Conservation (phyloP, 2,113 vertebrate genomes). For the Ivindomyrus marchei region DNA sequence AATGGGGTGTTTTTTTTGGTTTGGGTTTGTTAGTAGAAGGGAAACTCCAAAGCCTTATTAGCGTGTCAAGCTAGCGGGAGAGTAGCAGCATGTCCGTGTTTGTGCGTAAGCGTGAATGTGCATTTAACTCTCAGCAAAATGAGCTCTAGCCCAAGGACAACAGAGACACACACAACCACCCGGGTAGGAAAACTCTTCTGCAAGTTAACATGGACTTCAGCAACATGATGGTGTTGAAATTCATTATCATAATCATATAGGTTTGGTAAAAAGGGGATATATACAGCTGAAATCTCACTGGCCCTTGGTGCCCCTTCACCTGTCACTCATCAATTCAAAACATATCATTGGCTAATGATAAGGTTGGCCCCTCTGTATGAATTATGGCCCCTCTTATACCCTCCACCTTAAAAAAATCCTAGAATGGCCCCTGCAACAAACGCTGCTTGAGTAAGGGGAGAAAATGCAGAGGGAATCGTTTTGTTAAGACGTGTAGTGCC, state of each 20-base stretch:
- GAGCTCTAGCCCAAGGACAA: not conserved
- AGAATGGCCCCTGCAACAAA: not conserved
- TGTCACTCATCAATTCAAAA: not conserved
- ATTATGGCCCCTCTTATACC: not conserved
- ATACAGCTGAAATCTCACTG: not conserved
- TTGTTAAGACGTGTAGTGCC: not conserved
- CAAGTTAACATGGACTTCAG: not conserved
- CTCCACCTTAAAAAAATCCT: not conserved
- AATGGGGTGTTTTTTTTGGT: constrained; percentile 3
- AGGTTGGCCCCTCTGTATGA: not conserved
- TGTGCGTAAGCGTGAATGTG: not conserved
- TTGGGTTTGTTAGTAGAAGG: constrained; percentile 28
- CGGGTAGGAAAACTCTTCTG: not conserved
- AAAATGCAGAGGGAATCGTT: not conserved
- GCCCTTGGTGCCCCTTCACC: not conserved
- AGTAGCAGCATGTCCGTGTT: not conserved
- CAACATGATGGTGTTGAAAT: not conserved
- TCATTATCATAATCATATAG: not conserved
- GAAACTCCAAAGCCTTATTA: constrained; percentile 28
- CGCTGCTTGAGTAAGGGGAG: not conserved
- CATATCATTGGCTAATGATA: not conserved
- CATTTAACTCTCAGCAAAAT: not conserved
- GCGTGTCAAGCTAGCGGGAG: not conserved
- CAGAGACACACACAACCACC: not conserved
- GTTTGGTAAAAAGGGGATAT: not conserved